These are phyloP conservation scores for Cherax destructor DNA, from an alignment of 1,140 invertebrate genomes.

Conservation along the genomic window DNA sequence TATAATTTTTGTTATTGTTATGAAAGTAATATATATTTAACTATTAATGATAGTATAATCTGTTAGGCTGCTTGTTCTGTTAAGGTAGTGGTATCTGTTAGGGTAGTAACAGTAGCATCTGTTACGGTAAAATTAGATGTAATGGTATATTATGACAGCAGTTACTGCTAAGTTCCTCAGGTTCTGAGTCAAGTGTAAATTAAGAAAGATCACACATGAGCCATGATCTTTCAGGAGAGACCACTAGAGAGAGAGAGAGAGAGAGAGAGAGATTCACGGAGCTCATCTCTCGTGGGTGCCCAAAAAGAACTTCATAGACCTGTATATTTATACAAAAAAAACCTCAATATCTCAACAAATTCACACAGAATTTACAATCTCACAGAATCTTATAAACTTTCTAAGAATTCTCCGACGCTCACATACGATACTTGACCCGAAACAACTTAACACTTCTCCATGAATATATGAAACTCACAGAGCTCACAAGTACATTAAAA, in stretches of 20 bases:
- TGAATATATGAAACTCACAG: not conserved
- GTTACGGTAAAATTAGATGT: not conserved
- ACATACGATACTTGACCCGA: too few species aligned
- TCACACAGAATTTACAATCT: not conserved
- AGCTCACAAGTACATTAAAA: not conserved
- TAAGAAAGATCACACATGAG: constrained; percentile 32
- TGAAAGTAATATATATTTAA: too few species aligned
- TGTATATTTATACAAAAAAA: not conserved
- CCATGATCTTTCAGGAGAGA: constrained; percentile 27
- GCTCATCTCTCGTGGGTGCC: too few species aligned
- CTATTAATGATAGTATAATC: too few species aligned
- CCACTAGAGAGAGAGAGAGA: too few species aligned
- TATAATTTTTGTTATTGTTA: too few species aligned
- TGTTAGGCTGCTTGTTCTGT: too few species aligned
- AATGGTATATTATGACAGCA: not conserved
- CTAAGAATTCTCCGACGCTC: not conserved
- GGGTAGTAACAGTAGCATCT: not conserved
- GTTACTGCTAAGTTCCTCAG: not conserved
- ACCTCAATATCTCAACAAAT: not conserved
- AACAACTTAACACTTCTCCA: too few species aligned
- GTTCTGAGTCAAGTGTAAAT: constrained; percentile 2
- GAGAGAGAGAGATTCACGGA: too few species aligned
- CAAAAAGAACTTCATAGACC: too few species aligned
- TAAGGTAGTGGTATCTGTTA: not conserved
- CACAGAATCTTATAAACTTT: not conserved